Base-by-base conservation (phyloP, 2,888 invertebrate genomes). In the Phymatocera aterrima region DNA sequence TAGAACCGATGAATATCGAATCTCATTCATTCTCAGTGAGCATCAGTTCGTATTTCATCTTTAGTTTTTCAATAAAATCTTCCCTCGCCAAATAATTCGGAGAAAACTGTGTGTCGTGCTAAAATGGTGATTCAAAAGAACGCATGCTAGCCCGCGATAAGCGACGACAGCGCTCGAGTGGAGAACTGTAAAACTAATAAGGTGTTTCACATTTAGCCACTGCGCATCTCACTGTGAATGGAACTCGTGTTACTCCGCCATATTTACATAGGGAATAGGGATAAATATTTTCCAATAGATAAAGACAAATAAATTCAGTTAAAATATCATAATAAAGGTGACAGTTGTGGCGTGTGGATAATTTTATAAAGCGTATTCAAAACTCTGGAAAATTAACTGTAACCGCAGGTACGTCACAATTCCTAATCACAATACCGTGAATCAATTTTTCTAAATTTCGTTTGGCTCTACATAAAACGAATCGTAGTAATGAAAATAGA, bases 171-270 rank as follows among this genome's bases (percentile, higher is more conserved):
- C 64, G 64, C 15, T 21, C 15, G 2, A 46, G 40, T 4, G 28
- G 3, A 3, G 21, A 46, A 43, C 24, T 15, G 0, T 2, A 3
- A 24, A 68, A 68, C 68, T 68, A 68, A 46, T 28, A 4, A 68
- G 68, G 28, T 28, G 21, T 4, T 68, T 46, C 43, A 68, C 68
- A 68, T 43, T 60, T 28, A 0, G 68, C 34, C 64, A 10, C 4
- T 64, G 37, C 64, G 37, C 37, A 37, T 68, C 18, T 21, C 5
- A 48, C 10, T 34, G 51, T 72, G 46, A 37, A 48, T 43, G 37
- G 15, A 28, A 72, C n/a, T 77, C n/a, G 61, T 60, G 57, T 60
- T 77, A 77, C 61, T 60, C 43, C 77, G 43, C 60, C 60, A 77
- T 77, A 77, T 77, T 77, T 77, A 61, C 77, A 77, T 60, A 40